Conservation (phyloP, 2,888 invertebrate genomes). For the Nipponacmea schrenckii region DNA sequence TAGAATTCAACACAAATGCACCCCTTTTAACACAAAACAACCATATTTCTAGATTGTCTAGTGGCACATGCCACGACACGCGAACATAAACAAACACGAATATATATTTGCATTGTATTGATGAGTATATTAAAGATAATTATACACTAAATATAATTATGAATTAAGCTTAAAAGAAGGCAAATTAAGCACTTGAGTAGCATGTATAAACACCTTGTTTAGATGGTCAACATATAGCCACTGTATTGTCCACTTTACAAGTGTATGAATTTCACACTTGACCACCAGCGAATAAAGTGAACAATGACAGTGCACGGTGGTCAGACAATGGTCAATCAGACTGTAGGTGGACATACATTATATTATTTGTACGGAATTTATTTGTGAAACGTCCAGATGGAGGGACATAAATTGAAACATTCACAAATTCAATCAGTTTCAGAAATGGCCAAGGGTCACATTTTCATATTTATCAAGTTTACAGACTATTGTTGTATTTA, state of each 20-base stretch:
- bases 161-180: not conserved
- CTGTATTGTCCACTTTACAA: slow-evolving; percentile 1
- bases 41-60: not conserved
- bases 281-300: not conserved
- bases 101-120: not conserved
- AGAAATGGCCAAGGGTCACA: too few species aligned
- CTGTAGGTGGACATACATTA: not conserved
- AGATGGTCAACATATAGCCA: not conserved
- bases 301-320: not conserved
- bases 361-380: not conserved
- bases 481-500: too few species aligned
- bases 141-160: slow-evolving; percentile 5
- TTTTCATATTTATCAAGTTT: too few species aligned
- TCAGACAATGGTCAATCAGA: not conserved
- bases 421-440: not conserved
- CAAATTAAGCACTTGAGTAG: not conserved
- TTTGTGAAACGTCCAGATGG: not conserved
- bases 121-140: not conserved
- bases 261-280: slow-evolving; percentile 8
- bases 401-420: not conserved
- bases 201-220: not conserved
- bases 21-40: not conserved
- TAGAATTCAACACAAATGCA: not conserved
- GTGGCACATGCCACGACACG: slow-evolving; percentile 7
- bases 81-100: slow-evolving; percentile 7